Conservation (phyloP, 64 coral and sea anemone species). For the Montipora cactus region DNA sequence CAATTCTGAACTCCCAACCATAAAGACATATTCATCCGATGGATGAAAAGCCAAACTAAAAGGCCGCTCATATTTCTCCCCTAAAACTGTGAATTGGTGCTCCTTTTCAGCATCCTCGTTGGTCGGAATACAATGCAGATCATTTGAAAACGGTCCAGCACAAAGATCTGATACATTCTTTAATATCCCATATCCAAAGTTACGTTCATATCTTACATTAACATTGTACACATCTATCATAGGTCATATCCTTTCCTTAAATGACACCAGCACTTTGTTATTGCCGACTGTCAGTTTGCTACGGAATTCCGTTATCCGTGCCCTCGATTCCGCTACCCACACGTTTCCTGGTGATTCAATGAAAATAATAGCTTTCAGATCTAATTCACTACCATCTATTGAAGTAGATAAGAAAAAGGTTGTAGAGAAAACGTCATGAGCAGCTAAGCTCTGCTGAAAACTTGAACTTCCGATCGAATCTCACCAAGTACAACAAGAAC, state of each 20-base stretch:
- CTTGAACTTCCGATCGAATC: background rate
- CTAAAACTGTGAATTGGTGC: background rate
- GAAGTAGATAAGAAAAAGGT: too few relatives aligned
- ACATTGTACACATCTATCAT: background rate
- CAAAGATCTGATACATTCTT: background rate
- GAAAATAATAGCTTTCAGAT: too few relatives aligned
- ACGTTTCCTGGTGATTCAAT: too few relatives aligned
- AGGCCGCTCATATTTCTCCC: background rate
- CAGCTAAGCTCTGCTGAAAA: background rate
- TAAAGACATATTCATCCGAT: conserved; percentile 9
- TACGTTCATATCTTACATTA: too few relatives aligned
- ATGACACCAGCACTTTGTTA: conserved; percentile 12
- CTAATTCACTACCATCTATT: too few relatives aligned
- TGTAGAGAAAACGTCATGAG: conserved; percentile 1
- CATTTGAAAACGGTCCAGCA: background rate
- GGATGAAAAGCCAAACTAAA: conserved; percentile 19
- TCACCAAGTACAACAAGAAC: background rate
- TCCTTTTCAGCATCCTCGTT: background rate
- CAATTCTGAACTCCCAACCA: background rate
- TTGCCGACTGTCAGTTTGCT: conserved; percentile 4
- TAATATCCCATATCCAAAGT: background rate
- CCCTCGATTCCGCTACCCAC: too few relatives aligned
- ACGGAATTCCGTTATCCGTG: too few relatives aligned
- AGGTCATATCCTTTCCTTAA: background rate
- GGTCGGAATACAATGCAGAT: conserved; percentile 36